Conservation (phyloP, 2,113 vertebrate species). For the Hassar affinis region DNA sequence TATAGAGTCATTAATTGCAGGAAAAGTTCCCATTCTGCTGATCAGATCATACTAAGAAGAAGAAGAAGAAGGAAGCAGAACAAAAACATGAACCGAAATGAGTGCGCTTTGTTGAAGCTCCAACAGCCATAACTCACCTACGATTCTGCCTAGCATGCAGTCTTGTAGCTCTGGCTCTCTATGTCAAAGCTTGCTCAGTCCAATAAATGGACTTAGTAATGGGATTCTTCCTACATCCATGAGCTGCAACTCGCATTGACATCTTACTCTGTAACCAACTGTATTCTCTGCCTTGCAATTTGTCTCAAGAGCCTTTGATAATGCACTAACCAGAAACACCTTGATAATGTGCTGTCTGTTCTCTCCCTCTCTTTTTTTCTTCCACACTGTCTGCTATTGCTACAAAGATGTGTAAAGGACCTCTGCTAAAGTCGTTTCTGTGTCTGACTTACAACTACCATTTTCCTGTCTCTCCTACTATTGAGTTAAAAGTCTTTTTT, state of each 20-base stretch:
- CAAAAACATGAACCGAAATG: slow-evolving; percentile 34
- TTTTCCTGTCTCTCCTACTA: slow-evolving; percentile 65
- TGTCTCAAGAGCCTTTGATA: slow-evolving; percentile 25
- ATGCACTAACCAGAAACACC: slow-evolving; percentile 4
- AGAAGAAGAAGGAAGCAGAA: slow-evolving; percentile 21
- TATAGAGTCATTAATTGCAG: background rate
- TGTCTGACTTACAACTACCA: slow-evolving; percentile 46
- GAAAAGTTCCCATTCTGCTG: background rate
- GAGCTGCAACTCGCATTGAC: slow-evolving; percentile 55
- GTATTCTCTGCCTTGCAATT: slow-evolving; percentile 12
- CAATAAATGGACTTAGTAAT: slow-evolving; percentile 70
- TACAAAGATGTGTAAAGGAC: background rate
- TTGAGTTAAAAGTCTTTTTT: slow-evolving; percentile 67
- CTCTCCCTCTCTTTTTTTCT: background rate
- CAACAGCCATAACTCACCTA: slow-evolving; percentile 66
- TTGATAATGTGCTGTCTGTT: background rate
- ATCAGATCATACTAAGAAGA: background rate
- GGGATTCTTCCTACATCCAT: slow-evolving; percentile 59
- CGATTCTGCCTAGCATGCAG: slow-evolving; percentile 67
- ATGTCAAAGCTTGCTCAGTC: slow-evolving; percentile 54
- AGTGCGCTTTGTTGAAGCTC: slow-evolving; percentile 49
- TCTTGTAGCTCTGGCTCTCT: slow-evolving; percentile 59
- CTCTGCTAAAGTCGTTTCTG: slow-evolving; percentile 19
- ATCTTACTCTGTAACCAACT: slow-evolving; percentile 54
- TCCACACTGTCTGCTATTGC: background rate